Evolutionary conservation across 1,140 invertebrate species (phyloP), one percentile per base, ranked within the genome.

Genomic region (Bombus haemorrhoidalis): DNA sequence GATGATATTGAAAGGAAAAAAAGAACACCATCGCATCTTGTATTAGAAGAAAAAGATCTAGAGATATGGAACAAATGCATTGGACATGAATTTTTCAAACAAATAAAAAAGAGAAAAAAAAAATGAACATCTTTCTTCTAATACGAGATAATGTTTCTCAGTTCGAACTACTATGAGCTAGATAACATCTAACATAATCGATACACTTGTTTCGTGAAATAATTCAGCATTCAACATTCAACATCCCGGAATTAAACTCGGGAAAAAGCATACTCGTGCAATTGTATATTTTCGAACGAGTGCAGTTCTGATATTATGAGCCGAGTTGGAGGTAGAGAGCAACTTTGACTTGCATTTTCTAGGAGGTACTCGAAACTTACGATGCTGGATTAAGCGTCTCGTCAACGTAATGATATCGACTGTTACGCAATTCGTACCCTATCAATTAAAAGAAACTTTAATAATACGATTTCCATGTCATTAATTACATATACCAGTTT

Each of bases 101-200:
- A 22, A 28, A 57, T 0, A 34, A 22, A n/a, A 8, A 25, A 75
- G 25, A 10, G 47, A 41, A n/a, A 39, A 18, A 13, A 18, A 0
- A n/a, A 43, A 8, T 62, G 4, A 18, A 39, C 22, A 9, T 57
- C 18, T 74, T 90, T 90, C 82, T 90, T 87, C 59, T 64, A 80
- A 81, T 79, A 77, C 71, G 12, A 41, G 39, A 57, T 37, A 43
- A 34, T 64, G 41, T 74, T 22, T 78, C 76, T 87, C 86, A 69
- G 18, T 85, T 85, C 59, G 43, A 87, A 86, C 91, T 93, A 93
- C 93, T 94, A 93, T 94, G 93, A 94, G 93, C 93, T 93, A 93
- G 93, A 91, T 91, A 86, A 91, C 90, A 92, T 90, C 90, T 90
- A 86, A 91, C 87, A 80, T 86, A 76, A 86, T 87, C 86, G 83